Evolutionary conservation across 2,113 vertebrate species (phyloP), one percentile per base, ranked within the genome.

Genomic region (Zapus hudsonius): DNA sequence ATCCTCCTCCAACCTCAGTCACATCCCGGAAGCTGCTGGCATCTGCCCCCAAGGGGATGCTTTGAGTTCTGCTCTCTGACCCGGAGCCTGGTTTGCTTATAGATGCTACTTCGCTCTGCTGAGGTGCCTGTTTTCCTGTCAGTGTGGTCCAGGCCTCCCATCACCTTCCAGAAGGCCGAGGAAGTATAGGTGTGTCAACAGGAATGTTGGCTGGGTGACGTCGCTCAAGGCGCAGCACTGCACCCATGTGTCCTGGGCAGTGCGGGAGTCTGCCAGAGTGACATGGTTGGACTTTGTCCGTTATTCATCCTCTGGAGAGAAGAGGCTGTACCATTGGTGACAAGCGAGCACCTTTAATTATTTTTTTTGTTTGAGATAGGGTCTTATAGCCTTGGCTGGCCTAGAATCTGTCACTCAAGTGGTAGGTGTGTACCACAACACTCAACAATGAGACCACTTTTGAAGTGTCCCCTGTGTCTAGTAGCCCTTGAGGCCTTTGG

Each of bases 141-240:
- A 19, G 23, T 22, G 0, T 1, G n/a, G 44, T n/a, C 22, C 2
- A 23, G 0, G 5, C 25, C 33, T 38, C 52, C 8, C 2, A 3
- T 40, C 8, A 38, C 1, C 31, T 55, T 57, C 7, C 11, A 3
- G 9, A 29, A 23, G 4, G 5, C 20, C 1, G 29, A 10, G 2
- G 0, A 7, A 1, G 1, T 22, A 8, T 12, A 3, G n/a, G n/a
- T 0, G 17, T 2, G 2, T 52, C 33, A 2, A 44, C 67, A 23
- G 33, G 31, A 66, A 64, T 73, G 22, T 44, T 3, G 11, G 5
- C 1, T 2, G 19, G n/a, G 12, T 2, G 66, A 10, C 7, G 16
- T 0, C 0, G 67, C 74, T 20, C 7, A 1, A 22, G 63, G 79
- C 52, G 44, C 1, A 33, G 44, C 29, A 23, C 20, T 70, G 38